Conservation (phyloP, 2,797 vertebrate species). For the Acipenser oxyrinchus region DNA sequence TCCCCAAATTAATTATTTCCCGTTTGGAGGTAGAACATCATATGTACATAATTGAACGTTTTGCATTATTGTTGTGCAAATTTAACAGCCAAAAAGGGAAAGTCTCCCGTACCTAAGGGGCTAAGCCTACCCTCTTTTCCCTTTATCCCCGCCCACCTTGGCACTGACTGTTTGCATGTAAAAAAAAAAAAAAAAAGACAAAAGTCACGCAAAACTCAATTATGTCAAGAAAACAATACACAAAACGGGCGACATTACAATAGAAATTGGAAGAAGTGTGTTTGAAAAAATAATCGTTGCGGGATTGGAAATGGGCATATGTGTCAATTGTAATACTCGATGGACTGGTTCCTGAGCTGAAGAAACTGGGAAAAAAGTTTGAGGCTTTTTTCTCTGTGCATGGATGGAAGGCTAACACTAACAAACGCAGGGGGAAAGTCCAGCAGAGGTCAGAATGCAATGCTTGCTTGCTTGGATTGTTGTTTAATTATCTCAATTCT, state of each 20-base stretch:
- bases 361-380: constrained; percentile 33
- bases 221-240: constrained; percentile 47
- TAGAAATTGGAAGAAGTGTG: constrained; percentile 24
- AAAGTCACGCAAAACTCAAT: constrained; percentile 59
- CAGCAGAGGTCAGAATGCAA: constrained; percentile 43
- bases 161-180: constrained; percentile 74
- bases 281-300: constrained; percentile 24
- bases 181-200: constrained; percentile 47
- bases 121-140: constrained; percentile 61
- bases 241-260: constrained; percentile 26
- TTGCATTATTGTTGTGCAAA: too few species aligned
- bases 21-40: too few species aligned
- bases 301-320: constrained; percentile 28
- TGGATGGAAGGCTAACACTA: constrained; percentile 39
- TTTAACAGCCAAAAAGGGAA: constrained; percentile 37
- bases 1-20: too few species aligned
- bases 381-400: constrained; percentile 34
- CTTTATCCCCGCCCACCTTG: constrained; percentile 64
- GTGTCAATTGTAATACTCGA: constrained; percentile 26
- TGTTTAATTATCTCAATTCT: constrained; percentile 19
- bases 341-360: constrained; percentile 43
- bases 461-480: constrained; percentile 20
- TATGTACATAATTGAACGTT: too few species aligned
- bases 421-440: constrained; percentile 37
- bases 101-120: constrained; percentile 57